Evolutionary conservation across 2,888 invertebrate species (phyloP), one percentile per base, ranked within the genome.

Genomic region (Caradrina clavipalpis): DNA sequence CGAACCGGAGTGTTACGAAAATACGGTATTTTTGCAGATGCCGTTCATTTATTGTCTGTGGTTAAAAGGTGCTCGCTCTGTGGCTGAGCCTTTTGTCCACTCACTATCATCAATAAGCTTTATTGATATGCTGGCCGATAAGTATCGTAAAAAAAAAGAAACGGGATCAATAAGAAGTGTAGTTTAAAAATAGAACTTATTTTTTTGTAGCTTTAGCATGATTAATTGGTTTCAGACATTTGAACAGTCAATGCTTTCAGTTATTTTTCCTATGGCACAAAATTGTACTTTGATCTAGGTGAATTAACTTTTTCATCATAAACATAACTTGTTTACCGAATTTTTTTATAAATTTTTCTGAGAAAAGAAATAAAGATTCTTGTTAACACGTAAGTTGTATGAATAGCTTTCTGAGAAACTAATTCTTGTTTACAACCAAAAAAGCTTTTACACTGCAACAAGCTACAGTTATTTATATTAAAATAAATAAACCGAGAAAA

Each of bases 41-140:
- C 69, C 78, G 72, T 78, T 76, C 57, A 68, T 73, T 80, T 80
- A 78, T 80, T 85, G 78, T 79, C 76, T 66, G 73, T 78, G 83
- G 80, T 79, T 78, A 76, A 15, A 42, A 42, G 51, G 57, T 71
- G 57, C 31, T 21, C 39, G 55, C 17, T 64, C 31, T 51, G 39
- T 17, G 21, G 3, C 17, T 15, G 21, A 42, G 49, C 49, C 54
- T 51, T 64, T 26, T n/a, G 56, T 45, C 19, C 19, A 26, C 35
- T 55, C 60, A 58, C 26, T 57, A 49, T 54, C 8, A 56, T 50
- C 22, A 45, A 11, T 22, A 22, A 17, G 45, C 11, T 2, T n/a
- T 50, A 65, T 47, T 49, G 19, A 58, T 31, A 57, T 51, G 50
- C 22, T 50, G 5, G 26, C 17, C 15, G 8, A 15, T 21, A 15